phyloP scores from a whole-genome alignment of 53 echinoderm and acorn worm species.

The Actinopyga echinites region DNA sequence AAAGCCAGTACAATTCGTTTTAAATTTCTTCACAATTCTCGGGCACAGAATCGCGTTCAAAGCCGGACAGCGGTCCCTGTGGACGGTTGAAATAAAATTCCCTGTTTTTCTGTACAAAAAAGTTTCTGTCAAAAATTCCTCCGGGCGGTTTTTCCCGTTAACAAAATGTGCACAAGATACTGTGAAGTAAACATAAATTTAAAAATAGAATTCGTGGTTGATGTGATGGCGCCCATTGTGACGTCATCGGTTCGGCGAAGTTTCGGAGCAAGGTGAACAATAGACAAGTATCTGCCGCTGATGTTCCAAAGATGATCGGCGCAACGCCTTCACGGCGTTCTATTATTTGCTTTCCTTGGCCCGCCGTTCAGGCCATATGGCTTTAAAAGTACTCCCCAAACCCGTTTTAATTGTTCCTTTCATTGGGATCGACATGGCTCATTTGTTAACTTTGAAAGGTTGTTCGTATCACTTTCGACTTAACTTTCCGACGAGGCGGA shows the following conservation, averaged over 20 bases:
- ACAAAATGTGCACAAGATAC: constrained; percentile 29
- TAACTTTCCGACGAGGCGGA: background rate
- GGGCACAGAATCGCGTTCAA: background rate
- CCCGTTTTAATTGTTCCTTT: constrained; percentile 19
- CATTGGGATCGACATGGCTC: constrained; percentile 6
- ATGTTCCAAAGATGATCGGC: constrained; percentile 2
- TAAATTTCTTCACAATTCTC: background rate
- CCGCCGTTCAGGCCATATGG: constrained; percentile 19
- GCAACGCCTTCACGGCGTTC: background rate
- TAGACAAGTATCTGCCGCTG: constrained; percentile 1
- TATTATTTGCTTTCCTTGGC: background rate
- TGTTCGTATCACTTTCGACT: constrained; percentile 28
- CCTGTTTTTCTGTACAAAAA: background rate
- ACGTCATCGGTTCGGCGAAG: constrained; percentile 1
- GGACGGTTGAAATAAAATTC: constrained; percentile 2
- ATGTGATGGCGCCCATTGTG: constrained; percentile 2
- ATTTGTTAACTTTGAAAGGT: background rate
- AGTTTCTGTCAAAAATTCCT: background rate
- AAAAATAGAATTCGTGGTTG: constrained; percentile 6
- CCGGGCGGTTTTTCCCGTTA: constrained; percentile 10
- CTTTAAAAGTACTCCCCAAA: constrained; percentile 10
- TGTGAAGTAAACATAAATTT: constrained; percentile 3
- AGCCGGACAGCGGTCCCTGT: constrained; percentile 2
- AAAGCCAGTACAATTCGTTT: constrained; percentile 12
- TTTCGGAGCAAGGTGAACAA: background rate